Conservation (phyloP, 1,140 invertebrate species). For the Leguminivora glycinivorella region DNA sequence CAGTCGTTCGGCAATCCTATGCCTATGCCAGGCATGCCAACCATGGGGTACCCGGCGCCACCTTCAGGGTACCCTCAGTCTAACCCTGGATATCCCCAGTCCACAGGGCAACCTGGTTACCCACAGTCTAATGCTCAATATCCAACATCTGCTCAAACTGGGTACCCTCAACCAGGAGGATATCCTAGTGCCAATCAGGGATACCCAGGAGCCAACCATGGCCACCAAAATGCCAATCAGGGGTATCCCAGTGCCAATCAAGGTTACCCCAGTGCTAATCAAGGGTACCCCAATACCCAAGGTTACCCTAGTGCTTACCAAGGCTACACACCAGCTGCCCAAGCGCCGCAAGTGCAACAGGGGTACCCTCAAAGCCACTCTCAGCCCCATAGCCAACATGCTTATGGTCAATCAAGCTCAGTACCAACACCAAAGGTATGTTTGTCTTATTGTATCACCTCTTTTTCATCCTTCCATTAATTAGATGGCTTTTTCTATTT, state of each 20-base stretch:
- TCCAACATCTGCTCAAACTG: conserved; percentile 44
- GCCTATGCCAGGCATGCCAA: conserved; percentile 71
- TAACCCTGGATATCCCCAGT: conserved; percentile 37
- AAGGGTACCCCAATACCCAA: conserved; percentile 25
- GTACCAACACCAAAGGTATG: conserved; percentile 58
- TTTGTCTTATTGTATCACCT: conserved; percentile 28
- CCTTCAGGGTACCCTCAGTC: conserved; percentile 45
- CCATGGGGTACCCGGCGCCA: conserved; percentile 63
- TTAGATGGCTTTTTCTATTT: conserved; percentile 34
- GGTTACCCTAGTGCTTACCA: conserved; percentile 33
- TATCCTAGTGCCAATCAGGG: conserved; percentile 34
- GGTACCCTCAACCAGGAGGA: conserved; percentile 43
- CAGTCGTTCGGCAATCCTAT: conserved; percentile 76
- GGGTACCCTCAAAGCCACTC: conserved; percentile 42
- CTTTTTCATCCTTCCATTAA: background rate
- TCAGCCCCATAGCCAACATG: conserved; percentile 47
- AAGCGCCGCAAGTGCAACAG: conserved; percentile 4
- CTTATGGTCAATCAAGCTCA: conserved; percentile 36
- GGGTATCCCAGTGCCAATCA: conserved; percentile 28
- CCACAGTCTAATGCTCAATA: conserved; percentile 30
- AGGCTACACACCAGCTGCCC: conserved; percentile 22
- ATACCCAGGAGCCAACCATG: conserved; percentile 34
- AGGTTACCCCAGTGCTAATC: background rate
- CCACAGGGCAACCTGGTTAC: conserved; percentile 29
- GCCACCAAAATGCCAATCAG: conserved; percentile 16